These are phyloP conservation scores for Acanthochromis polyacanthus DNA, from an alignment of 2,113 vertebrate species.

Conservation along the genomic window DNA sequence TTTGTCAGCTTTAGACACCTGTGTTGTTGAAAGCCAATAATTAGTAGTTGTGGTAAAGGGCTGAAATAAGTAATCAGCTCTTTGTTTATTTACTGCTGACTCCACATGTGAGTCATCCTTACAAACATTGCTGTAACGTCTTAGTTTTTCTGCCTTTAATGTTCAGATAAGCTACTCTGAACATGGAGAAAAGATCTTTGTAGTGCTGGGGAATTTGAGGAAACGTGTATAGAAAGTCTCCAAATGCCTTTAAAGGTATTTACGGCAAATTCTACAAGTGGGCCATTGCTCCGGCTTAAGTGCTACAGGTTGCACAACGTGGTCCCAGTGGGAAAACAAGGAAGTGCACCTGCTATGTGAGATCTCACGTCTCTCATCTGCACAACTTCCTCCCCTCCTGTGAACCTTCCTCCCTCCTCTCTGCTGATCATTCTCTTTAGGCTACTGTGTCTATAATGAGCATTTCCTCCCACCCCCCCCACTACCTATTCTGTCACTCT, in stretches of 20 bases:
- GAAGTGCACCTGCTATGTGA: conserved; percentile 35
- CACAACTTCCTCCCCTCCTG: conserved; percentile 42
- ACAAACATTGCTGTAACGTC: not conserved
- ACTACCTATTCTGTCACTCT: conserved; percentile 58
- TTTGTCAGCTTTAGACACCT: conserved; percentile 1
- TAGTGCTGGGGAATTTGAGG: not conserved
- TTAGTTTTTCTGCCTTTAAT: conserved; percentile 10
- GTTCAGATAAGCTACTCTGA: not conserved
- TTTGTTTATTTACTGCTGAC: conserved; percentile 43
- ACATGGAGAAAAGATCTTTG: not conserved
- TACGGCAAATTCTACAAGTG: conserved; percentile 3
- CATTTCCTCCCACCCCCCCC: conserved; percentile 52
- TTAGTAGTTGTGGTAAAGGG: conserved; percentile 11
- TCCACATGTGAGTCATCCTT: not conserved
- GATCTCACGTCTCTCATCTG: conserved; percentile 40
- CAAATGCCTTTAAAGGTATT: conserved; percentile 2
- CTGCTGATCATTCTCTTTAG: conserved; percentile 51
- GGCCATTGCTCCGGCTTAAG: not conserved
- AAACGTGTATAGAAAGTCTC: not conserved
- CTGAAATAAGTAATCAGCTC: conserved; percentile 28
- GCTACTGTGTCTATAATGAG: conserved; percentile 72
- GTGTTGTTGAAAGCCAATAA: not conserved
- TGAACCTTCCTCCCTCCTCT: conserved; percentile 37
- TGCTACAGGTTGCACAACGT: not conserved
- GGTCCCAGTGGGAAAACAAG: conserved; percentile 6